Evolutionary conservation across 2,113 vertebrate genomes (phyloP).

Genomic region (Lethenteron reissneri): DNA sequence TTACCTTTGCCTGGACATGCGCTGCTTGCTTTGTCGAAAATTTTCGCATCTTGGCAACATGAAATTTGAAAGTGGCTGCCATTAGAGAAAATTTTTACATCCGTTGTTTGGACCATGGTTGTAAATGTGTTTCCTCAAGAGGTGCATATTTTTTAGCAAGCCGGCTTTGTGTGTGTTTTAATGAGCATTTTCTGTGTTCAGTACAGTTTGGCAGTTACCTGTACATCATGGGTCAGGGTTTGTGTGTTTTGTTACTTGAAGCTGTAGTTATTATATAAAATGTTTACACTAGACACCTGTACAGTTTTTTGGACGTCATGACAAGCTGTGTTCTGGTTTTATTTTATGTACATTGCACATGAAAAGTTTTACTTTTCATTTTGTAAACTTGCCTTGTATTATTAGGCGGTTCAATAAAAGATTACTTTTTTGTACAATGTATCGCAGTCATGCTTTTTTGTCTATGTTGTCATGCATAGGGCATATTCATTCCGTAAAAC

Average conservation of each 20-base stretch:
- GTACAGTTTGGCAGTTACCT: neutral
- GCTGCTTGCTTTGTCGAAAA: too few species aligned
- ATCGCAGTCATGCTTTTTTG: too few species aligned
- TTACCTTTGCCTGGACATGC: too few species aligned
- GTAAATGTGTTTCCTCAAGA: neutral
- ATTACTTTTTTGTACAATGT: neutral
- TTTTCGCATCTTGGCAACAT: too few species aligned
- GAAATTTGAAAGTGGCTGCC: too few species aligned
- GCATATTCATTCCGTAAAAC: too few species aligned
- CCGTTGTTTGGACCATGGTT: neutral
- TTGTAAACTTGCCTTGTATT: constrained; percentile 1
- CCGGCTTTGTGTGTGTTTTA: neutral
- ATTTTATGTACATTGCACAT: constrained; percentile 5
- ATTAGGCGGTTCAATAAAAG: neutral
- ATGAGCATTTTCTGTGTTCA: neutral
- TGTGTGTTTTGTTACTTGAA: constrained; percentile 6
- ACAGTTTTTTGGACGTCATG: constrained; percentile 5
- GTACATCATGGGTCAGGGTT: constrained; percentile 3
- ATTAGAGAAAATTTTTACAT: neutral
- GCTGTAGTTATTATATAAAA: constrained; percentile 1
- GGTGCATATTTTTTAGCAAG: neutral
- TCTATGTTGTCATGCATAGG: too few species aligned
- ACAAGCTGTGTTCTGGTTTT: neutral
- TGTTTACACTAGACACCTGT: constrained; percentile 3
- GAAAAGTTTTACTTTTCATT: constrained; percentile 4